Evolutionary conservation across 2,113 vertebrate genomes (phyloP).

Genomic region (Erythrocebus patas): DNA sequence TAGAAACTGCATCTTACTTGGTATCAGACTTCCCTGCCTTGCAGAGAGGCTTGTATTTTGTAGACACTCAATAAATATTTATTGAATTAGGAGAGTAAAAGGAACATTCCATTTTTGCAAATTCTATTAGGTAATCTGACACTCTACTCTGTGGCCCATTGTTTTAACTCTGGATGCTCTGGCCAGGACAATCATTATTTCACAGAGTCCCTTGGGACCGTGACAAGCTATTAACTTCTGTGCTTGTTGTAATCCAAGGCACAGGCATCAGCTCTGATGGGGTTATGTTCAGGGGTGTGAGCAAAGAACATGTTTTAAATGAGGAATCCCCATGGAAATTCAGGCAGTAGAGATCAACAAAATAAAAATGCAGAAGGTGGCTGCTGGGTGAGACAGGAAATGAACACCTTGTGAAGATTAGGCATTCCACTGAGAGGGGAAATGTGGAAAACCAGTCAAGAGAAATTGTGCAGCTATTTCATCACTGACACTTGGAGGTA

Average conservation of each 20-base stretch:
- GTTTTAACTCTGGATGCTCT: slow-evolving; percentile 67
- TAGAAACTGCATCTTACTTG: slow-evolving; percentile 7
- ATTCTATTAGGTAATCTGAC: slow-evolving; percentile 71
- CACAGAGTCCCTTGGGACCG: slow-evolving; percentile 47
- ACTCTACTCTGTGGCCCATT: background rate
- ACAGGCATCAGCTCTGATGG: slow-evolving; percentile 25
- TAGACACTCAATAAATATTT: slow-evolving; percentile 51
- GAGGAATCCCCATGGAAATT: slow-evolving; percentile 65
- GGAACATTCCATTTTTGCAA: slow-evolving; percentile 63
- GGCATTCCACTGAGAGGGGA: slow-evolving; percentile 51
- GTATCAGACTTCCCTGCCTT: background rate
- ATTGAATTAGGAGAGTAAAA: slow-evolving; percentile 46
- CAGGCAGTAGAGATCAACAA: slow-evolving; percentile 65
- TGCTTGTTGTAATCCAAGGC: slow-evolving; percentile 56
- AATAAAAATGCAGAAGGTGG: slow-evolving; percentile 75
- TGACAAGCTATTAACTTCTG: slow-evolving; percentile 52
- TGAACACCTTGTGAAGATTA: slow-evolving; percentile 77
- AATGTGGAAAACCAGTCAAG: slow-evolving; percentile 62
- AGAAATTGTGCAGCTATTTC: slow-evolving; percentile 64
- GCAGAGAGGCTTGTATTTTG: background rate
- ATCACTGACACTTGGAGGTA: slow-evolving; percentile 59
- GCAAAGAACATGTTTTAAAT: slow-evolving; percentile 64
- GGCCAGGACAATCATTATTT: slow-evolving; percentile 58
- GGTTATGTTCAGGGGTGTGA: slow-evolving; percentile 51
- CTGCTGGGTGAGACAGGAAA: slow-evolving; percentile 77